Evolutionary conservation across 2,113 vertebrate species (phyloP).

Genomic region (Tetrax tetrax): DNA sequence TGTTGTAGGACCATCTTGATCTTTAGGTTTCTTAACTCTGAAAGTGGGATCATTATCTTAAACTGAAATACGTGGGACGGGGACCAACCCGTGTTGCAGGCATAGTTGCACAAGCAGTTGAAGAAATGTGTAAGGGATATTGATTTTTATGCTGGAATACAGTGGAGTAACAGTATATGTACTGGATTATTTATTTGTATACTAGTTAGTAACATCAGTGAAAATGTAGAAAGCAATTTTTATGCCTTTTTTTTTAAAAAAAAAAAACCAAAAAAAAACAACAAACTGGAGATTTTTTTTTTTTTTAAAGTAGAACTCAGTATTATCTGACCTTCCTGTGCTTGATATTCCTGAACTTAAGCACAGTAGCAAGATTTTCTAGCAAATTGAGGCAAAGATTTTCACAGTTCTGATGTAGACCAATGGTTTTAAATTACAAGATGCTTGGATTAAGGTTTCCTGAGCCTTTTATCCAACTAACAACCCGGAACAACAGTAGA

Average conservation of each 20-base stretch:
- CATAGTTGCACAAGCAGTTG: background rate
- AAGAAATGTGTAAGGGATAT: background rate
- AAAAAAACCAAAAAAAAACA: background rate
- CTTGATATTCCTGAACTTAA: background rate
- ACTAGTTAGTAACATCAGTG: background rate
- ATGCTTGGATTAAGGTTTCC: background rate
- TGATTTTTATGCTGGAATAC: background rate
- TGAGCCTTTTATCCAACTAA: background rate
- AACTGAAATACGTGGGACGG: background rate
- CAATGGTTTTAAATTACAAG: background rate
- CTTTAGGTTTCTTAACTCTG: background rate
- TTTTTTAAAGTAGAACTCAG: background rate
- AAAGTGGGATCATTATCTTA: background rate
- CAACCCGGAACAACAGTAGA: background rate
- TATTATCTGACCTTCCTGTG: background rate
- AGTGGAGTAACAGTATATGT: background rate
- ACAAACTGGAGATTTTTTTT: background rate
- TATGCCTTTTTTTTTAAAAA: background rate
- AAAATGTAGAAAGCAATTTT: background rate
- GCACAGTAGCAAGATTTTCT: background rate
- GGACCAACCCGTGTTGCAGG: background rate
- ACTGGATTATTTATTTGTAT: background rate
- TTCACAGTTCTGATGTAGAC: background rate
- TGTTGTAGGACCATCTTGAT: background rate
- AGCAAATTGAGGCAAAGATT: background rate